Base-by-base conservation (phyloP, 2,113 vertebrate genomes). In the Aix galericulata region DNA sequence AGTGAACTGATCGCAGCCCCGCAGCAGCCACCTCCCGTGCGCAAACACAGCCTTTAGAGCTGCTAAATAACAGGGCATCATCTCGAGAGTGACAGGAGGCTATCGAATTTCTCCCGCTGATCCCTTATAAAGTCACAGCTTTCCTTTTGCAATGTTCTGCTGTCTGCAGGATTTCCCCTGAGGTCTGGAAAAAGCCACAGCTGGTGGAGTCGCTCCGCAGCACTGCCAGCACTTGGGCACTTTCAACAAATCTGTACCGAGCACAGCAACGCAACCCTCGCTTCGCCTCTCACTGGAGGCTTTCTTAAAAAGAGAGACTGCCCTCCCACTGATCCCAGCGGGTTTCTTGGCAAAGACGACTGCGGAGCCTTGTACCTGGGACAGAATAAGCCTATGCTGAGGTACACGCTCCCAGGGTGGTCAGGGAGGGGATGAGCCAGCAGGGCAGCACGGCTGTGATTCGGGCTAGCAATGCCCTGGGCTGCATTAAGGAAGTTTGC, bases 401-500 rank as follows among this genome's bases (percentile, higher is more conserved):
- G 25, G 26, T 42, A 63, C 21, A 27, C 29, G 32, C 27, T 75
- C 52, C 31, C 32, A 12, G 17, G 23, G 14, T 56, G 7, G 52
- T 50, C 25, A 91, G 48, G 31, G 52, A 76, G 58, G 27, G 56
- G 38, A 67, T 3, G 11, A 76, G 46, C 15, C 38, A 87, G 66
- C 17, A 60, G 38, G 6, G 27, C 36, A n/a, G 17, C 18, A 23
- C 2, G 27, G 69, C 40, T 68, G n/a, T 22, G 50, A 36, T 0
- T 1, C 59, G n/a, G 11, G 29, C 23, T 21, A 52, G 18, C 64
- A 20, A 6, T 4, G 14, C 34, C 34, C 25, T 38, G 38, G 38
- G 59, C 0, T 27, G 9, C 8, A 32, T 48, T 34, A 27, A 48
- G 34, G 8, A 34, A 0, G 2, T 48, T 0, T 5, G 36, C 25